phyloP scores from a whole-genome alignment of 2,888 invertebrate genomes.

The Mycogona germanica region DNA sequence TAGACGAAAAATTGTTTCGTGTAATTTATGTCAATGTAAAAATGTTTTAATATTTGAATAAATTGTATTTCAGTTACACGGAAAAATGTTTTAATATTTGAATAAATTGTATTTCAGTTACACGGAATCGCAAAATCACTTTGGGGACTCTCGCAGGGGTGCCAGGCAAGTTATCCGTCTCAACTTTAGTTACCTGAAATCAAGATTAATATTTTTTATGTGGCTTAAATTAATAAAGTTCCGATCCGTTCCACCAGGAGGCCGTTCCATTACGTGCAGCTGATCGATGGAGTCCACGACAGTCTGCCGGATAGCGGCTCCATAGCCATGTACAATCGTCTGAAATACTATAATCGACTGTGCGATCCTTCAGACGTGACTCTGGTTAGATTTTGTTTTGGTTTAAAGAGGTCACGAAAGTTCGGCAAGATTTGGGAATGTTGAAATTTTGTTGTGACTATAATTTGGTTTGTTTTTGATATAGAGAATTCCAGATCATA shows the following conservation, averaged over 20 bases:
- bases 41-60: background rate
- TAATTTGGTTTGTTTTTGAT: no score
- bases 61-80: no score
- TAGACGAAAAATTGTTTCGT: no score
- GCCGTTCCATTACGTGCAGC: constrained; percentile 3
- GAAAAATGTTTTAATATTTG: background rate
- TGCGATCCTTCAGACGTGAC: constrained; percentile 2
- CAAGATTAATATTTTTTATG: no score
- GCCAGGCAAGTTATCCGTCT: background rate
- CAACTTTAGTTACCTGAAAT: background rate
- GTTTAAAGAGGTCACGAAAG: background rate
- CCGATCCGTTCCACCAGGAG: no score
- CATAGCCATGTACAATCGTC: constrained; percentile 7
- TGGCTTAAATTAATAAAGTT: no score
- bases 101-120: constrained; percentile 2
- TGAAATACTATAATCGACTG: constrained; percentile 13
- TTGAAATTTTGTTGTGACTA: background rate
- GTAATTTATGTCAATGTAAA: no score
- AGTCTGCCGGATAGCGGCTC: constrained; percentile 11
- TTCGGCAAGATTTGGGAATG: background rate
- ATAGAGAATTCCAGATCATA: constrained; percentile 13
- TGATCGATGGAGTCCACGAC: background rate
- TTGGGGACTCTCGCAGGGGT: constrained; percentile 12
- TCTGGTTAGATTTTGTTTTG: background rate
- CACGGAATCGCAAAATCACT: constrained; percentile 11